Evolutionary conservation across 2,797 vertebrate genomes (phyloP), one percentile per base, ranked within the genome.

Genomic region (Lacerta agilis): DNA sequence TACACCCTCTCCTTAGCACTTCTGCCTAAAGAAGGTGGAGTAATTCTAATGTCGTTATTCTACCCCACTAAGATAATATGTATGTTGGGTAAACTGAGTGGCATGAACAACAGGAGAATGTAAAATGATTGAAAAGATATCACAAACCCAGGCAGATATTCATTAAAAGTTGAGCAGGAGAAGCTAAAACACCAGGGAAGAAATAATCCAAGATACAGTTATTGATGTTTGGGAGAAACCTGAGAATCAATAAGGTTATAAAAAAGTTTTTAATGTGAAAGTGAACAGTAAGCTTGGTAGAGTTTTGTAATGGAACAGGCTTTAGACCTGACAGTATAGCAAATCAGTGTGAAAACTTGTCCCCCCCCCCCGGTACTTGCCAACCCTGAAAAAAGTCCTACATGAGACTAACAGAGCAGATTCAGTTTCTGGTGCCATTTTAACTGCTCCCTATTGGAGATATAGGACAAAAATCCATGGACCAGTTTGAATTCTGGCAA

Each of bases 141-240:
- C 87, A 82, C 69, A 81, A 89, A 61, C 5, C 80, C 27, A 4
- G 10, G 79, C 2, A 4, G 33, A 90, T 25, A 92, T 80, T 85
- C 61, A 86, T 29, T 87, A 81, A 6, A 29, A 82, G 33, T 83
- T 23, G 2, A 20, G 41, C 69, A 88, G 20, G 45, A 64, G 2
- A 76, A 69, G 55, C 61, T 73, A 87, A 84, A 58, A 84, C 41
- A 55, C 71, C 9, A 80, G 82, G 33, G 82, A 80, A 76, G 58
- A 43, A 87, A 81, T 87, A 83, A 61, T 82, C n/a, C 9, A 41
- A 86, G 49, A 86, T 17, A 79, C 20, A 81, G 77, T 55, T 90
- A 90, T 85, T 84, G 4, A 87, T 43, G 87, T 36, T 7, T 66
- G 27, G 72, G 25, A 93, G 20, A 81, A 61, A 7, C 9, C 1